A percentile compares a stretch with the other conserved stretches of the same genome.
Conservation (phyloP, 2,888 invertebrate genomes). For the Caradrina kadenii region DNA sequence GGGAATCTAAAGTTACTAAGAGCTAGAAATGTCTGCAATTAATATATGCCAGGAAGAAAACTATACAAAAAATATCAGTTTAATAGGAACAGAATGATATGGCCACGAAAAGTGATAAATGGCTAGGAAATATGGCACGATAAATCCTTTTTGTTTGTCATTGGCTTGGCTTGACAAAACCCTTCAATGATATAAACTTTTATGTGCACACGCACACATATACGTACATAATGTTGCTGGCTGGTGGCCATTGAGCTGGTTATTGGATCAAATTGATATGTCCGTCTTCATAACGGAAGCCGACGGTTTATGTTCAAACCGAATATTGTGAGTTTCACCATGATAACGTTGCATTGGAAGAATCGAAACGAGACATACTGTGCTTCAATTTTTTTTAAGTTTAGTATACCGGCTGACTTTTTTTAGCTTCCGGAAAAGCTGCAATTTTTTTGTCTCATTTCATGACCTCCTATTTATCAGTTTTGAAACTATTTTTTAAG, state of each 20-base stretch:
- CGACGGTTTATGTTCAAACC: slow-evolving; percentile 70
- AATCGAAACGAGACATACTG: neutral
- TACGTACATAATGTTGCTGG: slow-evolving; percentile 15
- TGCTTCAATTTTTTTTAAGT: too few species aligned
- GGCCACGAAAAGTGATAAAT: neutral
- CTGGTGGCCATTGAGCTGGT: slow-evolving; percentile 59
- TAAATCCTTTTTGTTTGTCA: neutral
- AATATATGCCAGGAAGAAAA: too few species aligned
- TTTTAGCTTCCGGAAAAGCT: too few species aligned
- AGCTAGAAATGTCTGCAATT: neutral
- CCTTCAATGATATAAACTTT: neutral
- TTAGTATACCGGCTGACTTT: too few species aligned
- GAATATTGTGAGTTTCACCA: slow-evolving; percentile 28
- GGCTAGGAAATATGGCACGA: neutral
- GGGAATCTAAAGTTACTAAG: neutral
- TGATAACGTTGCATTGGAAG: neutral
- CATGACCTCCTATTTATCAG: neutral
- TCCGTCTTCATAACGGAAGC: slow-evolving; percentile 87
- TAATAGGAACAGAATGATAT: neutral
- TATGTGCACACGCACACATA: neutral
- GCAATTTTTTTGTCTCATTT: neutral
- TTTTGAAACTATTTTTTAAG: too few species aligned
- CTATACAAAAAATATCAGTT: neutral
- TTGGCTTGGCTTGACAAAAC: neutral
- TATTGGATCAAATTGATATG: slow-evolving; percentile 88